Evolutionary conservation across 2,888 invertebrate species (phyloP).

Genomic region (Danaus chrysippus): DNA sequence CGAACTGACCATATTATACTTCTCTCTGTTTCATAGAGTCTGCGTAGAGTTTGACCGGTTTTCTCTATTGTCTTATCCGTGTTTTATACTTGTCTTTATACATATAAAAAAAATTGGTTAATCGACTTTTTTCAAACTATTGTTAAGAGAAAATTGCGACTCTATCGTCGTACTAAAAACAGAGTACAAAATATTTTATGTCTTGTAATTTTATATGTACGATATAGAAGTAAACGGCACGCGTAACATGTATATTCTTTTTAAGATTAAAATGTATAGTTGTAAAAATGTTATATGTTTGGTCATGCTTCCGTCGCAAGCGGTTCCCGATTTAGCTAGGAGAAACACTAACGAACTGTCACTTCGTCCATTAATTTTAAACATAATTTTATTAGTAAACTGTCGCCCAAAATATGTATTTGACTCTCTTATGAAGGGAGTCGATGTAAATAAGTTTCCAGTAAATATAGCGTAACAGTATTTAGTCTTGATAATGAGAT

Average conservation of each 20-base stretch:
- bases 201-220: constrained; percentile 76
- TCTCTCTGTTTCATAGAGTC: constrained; percentile 57
- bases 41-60: constrained; percentile 31
- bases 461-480: constrained; percentile 59
- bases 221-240: constrained; percentile 69
- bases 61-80: constrained; percentile 26
- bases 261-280: constrained; percentile 64
- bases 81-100: constrained; percentile 20
- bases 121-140: constrained; percentile 50
- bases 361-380: constrained; percentile 79
- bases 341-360: constrained; percentile 77
- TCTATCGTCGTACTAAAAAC: constrained; percentile 65
- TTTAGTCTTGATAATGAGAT: constrained; percentile 62
- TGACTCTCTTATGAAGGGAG: constrained; percentile 70
- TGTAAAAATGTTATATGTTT: constrained; percentile 62
- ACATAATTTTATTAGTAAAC: constrained; percentile 73
- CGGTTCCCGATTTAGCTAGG: constrained; percentile 73
- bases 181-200: constrained; percentile 79
- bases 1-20: constrained; percentile 75
- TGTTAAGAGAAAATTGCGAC: constrained; percentile 68
- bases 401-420: constrained; percentile 70
- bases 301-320: constrained; percentile 77
- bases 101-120: constrained; percentile 30
- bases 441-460: constrained; percentile 69
- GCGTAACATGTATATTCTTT: constrained; percentile 70